phyloP scores from a whole-genome alignment of 1,140 invertebrate genomes.

The Hyles vespertilio region DNA sequence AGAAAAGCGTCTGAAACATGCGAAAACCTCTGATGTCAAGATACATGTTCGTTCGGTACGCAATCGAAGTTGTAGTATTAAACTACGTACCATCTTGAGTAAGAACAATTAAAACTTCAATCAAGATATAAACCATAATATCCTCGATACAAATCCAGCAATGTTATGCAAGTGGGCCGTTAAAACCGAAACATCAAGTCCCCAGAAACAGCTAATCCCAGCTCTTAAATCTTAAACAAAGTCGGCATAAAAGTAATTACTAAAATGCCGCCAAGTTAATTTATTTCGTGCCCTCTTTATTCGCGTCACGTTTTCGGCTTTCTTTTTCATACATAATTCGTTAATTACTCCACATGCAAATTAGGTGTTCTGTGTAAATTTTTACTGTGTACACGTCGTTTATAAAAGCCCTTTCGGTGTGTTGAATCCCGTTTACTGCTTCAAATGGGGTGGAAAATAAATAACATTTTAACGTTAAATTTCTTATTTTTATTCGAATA shows the following conservation, averaged over 20 bases:
- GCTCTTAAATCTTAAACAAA: conserved; percentile 6
- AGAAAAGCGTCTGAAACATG: too few relatives aligned
- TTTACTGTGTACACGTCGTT: conserved; percentile 2
- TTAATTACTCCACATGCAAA: conserved; percentile 26
- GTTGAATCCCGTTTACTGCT: neutral
- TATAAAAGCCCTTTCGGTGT: conserved; percentile 2
- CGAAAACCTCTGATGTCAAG: too few relatives aligned
- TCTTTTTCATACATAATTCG: conserved; percentile 22
- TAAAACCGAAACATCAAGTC: too few relatives aligned
- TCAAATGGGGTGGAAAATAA: neutral
- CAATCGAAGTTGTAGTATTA: too few relatives aligned
- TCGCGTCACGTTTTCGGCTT: conserved; percentile 34
- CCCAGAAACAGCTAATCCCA: neutral
- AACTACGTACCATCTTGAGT: too few relatives aligned
- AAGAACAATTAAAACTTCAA: too few relatives aligned
- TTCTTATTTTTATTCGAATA: too few relatives aligned
- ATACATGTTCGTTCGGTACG: too few relatives aligned
- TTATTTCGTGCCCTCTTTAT: conserved; percentile 36
- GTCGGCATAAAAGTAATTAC: conserved; percentile 28
- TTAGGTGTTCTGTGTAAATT: conserved; percentile 14
- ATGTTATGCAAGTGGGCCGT: too few relatives aligned
- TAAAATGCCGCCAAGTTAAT: conserved; percentile 35
- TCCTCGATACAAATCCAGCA: too few relatives aligned
- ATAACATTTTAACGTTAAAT: neutral
- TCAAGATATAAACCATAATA: too few relatives aligned